A percentile compares a stretch with the other conserved stretches of the same genome.
phyloP scores from a whole-genome alignment of 2,797 vertebrate genomes.

The Chiroxiphia lanceolata region DNA sequence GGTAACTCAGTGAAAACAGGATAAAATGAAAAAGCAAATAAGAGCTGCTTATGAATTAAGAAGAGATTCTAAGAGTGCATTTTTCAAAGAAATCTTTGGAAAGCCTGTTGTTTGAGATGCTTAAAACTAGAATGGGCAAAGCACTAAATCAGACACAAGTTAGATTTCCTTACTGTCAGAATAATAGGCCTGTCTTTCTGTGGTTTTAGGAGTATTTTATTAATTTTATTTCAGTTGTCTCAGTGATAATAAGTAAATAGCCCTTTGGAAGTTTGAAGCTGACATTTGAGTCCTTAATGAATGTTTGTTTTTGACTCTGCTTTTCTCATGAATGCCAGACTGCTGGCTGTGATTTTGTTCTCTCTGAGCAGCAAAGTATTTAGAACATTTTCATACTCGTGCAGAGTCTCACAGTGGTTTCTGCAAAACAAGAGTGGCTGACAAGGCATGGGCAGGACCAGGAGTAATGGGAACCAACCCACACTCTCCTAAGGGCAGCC shows the following conservation, averaged over 20 bases:
- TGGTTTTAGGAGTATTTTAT: not conserved
- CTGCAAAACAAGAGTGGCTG: not conserved
- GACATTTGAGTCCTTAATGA: slow-evolving; percentile 12
- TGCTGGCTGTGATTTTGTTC: not conserved
- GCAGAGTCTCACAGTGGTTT: not conserved
- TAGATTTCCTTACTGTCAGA: not conserved
- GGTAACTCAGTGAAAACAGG: not conserved
- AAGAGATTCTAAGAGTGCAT: not conserved
- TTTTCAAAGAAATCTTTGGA: not conserved
- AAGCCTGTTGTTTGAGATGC: not conserved
- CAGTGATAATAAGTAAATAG: not conserved
- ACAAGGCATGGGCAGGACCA: not conserved
- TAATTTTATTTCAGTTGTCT: not conserved
- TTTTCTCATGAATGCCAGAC: not conserved
- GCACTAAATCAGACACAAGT: not conserved
- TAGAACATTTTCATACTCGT: not conserved
- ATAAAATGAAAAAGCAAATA: not conserved
- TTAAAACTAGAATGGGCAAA: not conserved
- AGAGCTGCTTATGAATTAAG: not conserved
- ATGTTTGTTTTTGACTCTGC: not conserved
- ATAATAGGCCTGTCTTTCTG: not conserved
- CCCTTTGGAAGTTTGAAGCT: not conserved
- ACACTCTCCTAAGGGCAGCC: not conserved
- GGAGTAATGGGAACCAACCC: not conserved
- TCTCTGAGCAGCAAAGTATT: not conserved